These are phyloP conservation scores for Oxyscelio sp. DNA, from an alignment of 2,888 invertebrate species.

Conservation along the genomic window DNA sequence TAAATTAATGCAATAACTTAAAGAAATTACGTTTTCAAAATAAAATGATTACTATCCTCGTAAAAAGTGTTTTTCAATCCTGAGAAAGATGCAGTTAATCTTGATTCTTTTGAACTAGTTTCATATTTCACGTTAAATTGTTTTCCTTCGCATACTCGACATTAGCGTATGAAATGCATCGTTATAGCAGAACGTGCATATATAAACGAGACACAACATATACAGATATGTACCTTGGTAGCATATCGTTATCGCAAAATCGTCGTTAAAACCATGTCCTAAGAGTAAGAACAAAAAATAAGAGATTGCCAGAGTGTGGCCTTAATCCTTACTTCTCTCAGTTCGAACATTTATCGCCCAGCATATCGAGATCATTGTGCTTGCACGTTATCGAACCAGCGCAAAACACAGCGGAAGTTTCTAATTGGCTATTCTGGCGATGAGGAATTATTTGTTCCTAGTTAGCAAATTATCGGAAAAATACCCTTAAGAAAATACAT, in stretches of 20 bases:
- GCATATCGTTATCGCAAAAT: slow-evolving; percentile 73
- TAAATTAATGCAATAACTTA: no score
- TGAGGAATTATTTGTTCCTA: slow-evolving; percentile 33
- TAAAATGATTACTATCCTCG: no score
- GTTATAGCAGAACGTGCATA: slow-evolving; percentile 38
- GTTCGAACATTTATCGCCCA: slow-evolving; percentile 76
- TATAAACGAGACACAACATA: slow-evolving; percentile 46
- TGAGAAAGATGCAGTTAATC: no score
- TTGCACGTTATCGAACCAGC: slow-evolving; percentile 60
- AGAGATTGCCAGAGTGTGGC: slow-evolving; percentile 62
- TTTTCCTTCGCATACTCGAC: slow-evolving; percentile 35
- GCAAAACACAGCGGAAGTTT: slow-evolving; percentile 44
- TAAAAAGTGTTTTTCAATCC: no score
- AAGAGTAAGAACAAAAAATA: slow-evolving; percentile 66
- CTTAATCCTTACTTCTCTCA: slow-evolving; percentile 71
- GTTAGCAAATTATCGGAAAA: slow-evolving; percentile 15
- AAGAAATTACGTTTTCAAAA: no score
- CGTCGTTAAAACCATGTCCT: slow-evolving; percentile 70
- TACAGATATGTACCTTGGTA: slow-evolving; percentile 54
- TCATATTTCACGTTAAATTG: slow-evolving; percentile 26
- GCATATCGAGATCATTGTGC: slow-evolving; percentile 75
- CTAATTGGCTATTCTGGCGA: slow-evolving; percentile 45
- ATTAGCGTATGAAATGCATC: slow-evolving; percentile 52
- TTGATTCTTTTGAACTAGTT: slow-evolving; percentile 49
- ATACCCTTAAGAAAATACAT: background rate